Evolutionary conservation across 2,113 vertebrate genomes (phyloP), one percentile per base, ranked within the genome.

Genomic region (Ailurus styani): DNA sequence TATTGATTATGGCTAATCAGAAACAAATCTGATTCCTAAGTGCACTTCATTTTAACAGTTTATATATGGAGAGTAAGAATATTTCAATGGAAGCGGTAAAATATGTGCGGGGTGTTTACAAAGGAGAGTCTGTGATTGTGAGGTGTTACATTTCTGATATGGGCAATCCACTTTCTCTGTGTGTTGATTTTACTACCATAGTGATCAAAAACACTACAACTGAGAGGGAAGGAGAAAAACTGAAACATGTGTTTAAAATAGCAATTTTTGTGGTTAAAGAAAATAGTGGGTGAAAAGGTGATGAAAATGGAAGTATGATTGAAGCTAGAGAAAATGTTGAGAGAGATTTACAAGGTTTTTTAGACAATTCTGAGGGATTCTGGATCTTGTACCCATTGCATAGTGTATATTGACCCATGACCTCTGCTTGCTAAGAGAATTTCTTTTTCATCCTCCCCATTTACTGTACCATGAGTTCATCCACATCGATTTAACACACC

Each of bases 401-500:
- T 45, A 15, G 9, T 96, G 2, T 87, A 37, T 90, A 95, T 91
- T 96, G 94, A 96, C 81, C 88, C 78, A 73, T 21, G 55, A 89
- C 93, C 79, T 98, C 52, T 95, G 89, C 88, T 97, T 97, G 52
- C 0, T 91, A 94, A 95, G 8, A 89, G 55, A 97, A 98, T 97
- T 85, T 91, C 72, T 94, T 98, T 92, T 94, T 95, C 94, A 90
- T 85, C 40, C 42, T 96, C 42, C 70, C n/a, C 93, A 73, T 96
- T 97, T 60, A 86, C 95, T 96, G 97, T 91, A 93, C 91, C 96
- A 3, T 93, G 94, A 93, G 97, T 98, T 98, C 97, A 97, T 98
- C 97, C 98, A 98, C 97, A 97, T 42, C 98, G 98, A 98, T 98
- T 98, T 98, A 98, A 98, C 93, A 97, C 97, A 98, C 97, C 97